Evolutionary conservation across 2,888 invertebrate species (phyloP), one percentile per base, ranked within the genome.

Genomic region (Pharmacophagus antenor): DNA sequence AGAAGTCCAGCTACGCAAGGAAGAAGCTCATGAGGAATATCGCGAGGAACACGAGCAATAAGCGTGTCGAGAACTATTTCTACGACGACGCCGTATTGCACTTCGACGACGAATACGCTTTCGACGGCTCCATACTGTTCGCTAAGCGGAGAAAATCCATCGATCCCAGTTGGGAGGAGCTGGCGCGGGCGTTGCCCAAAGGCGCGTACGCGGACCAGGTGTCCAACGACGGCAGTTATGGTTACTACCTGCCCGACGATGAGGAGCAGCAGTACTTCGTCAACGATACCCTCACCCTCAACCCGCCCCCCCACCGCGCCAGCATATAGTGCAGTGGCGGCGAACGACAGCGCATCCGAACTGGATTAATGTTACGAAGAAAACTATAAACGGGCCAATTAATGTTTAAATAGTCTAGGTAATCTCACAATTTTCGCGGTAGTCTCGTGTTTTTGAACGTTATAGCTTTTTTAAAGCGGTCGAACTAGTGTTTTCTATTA

Each of bases 91-190:
- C 91, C 0, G 88, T 91, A 0, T 59, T 91, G 44, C 86, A 86
- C 57, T 88, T 91, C 63, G 91, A 91, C 31, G 91, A 91, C 50
- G 90, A 91, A 57, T 89, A 89, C 68, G 85, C 88, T 0, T 88
- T 90, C 65, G 91, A 91, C 56, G 90, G 91, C 0, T 89, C 91
- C 1, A 88, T 88, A 62, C 63, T 90, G 20, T 90, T 88, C 62
- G 88, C 90, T 4, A 90, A 90, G 58, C 60, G 90, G 22, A 88
- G 90, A 89, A 90, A 90, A 90, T 88, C 86, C 59, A 65, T 84
- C 1, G 84, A 86, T 18, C 73, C 70, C 8, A 81, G 84, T 54
- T 88, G 85, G 87, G 87, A 84, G 8, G 82, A 80, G 2, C 84
- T 78, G 27, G 71, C 70, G 0, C 82, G 85, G 64, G 79, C 82